Evolutionary conservation across 1,140 invertebrate species (phyloP), one percentile per base, ranked within the genome.

Genomic region (Argopecten irradians): DNA sequence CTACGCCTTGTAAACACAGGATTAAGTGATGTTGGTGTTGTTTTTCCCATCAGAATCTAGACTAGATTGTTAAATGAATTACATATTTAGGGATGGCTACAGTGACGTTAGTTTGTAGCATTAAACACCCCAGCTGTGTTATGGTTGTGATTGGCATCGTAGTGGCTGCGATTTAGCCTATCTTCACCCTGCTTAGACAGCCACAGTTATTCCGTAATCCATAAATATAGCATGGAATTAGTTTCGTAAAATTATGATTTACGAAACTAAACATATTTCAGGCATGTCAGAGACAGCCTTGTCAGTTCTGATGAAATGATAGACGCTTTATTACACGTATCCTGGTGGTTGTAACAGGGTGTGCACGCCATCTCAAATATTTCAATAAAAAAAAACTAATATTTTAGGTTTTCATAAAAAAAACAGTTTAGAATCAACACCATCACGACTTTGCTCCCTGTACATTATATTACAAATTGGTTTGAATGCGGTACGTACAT

Each of bases 221-320:
- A 71, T 71, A 71, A 71, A 71, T 28, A 71, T 71, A 28, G n/a
- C 28, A 28, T n/a, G 55, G 55, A 71, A 71, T 71, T 71, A 71
- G 55, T 71, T 71, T 71, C n/a, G 22, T 28, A 71, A 71, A 71
- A 71, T 28, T 71, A 28, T 71, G 55, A 71, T 71, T 71, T 71
- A 71, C 55, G 55, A 71, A 71, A 71, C 55, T n/a, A 71, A 71
- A 71, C 55, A 71, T 71, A 71, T 71, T 71, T 71, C 55, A 71
- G 28, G 55, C 55, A 71, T 71, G n/a, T 71, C 55, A 71, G 55
- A 28, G 55, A 71, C 55, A 28, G 22, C 8, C 0, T 71, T 71
- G 8, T n/a, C 8, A 71, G 55, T 71, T 71, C 16, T 71, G 55
- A 28, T 71, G 55, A n/a, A 71, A 71, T 28, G 55, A 71, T 71